phyloP scores from a whole-genome alignment of 2,888 invertebrate species.

The Brenthis daphne region DNA sequence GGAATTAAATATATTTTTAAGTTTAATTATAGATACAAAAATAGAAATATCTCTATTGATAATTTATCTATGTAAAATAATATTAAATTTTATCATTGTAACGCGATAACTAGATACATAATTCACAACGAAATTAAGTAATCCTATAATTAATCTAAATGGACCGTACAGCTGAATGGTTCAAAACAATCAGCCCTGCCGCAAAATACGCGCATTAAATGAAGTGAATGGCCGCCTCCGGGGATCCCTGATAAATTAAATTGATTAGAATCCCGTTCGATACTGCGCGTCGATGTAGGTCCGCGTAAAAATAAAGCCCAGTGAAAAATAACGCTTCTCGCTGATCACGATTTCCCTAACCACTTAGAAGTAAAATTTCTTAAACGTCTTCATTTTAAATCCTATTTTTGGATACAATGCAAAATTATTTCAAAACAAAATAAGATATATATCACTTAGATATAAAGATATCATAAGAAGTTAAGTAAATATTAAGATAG shows the following conservation, averaged over 20 bases:
- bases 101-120: conserved; percentile 54
- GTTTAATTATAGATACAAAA: too few relatives aligned
- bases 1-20: too few relatives aligned
- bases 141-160: conserved; percentile 83
- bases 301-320: conserved; percentile 75
- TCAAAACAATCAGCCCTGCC: conserved; percentile 82
- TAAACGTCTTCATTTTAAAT: conserved; percentile 14
- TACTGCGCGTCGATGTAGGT: conserved; percentile 71
- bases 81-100: conserved; percentile 45
- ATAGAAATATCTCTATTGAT: too few relatives aligned
- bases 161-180: conserved; percentile 82
- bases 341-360: conserved; percentile 49
- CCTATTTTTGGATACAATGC: too few relatives aligned
- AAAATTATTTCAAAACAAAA: too few relatives aligned
- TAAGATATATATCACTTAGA: too few relatives aligned
- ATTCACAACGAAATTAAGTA: conserved; percentile 78
- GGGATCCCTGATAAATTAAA: conserved; percentile 83
- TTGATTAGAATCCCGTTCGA: conserved; percentile 82
- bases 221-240: conserved; percentile 81
- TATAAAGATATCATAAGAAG: not conserved
- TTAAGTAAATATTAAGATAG: conserved; percentile 6
- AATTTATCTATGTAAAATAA: conserved; percentile 5
- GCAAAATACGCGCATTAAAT: conserved; percentile 83
- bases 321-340: conserved; percentile 72
- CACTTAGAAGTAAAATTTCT: conserved; percentile 15